These are phyloP conservation scores for Pempheris klunzingeri DNA, from an alignment of 2,797 vertebrate species.

Conservation along the genomic window DNA sequence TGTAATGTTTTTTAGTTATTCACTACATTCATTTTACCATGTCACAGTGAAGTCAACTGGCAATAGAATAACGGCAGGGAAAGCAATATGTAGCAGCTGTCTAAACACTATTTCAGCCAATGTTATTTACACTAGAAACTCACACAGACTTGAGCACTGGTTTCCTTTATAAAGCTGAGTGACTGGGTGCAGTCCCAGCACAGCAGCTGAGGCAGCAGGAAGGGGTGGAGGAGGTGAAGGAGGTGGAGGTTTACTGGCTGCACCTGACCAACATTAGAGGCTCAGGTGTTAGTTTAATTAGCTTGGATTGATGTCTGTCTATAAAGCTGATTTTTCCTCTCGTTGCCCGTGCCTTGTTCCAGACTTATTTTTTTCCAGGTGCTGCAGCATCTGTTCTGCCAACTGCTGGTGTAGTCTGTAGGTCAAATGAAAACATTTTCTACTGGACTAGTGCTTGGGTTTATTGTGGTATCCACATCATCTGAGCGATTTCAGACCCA, in stretches of 20 bases:
- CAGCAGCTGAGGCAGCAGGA: background rate
- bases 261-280: background rate
- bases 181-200: background rate
- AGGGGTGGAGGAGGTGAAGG: background rate
- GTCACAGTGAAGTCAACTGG: background rate
- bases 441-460: fast-evolving
- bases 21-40: too few relatives aligned
- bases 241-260: background rate
- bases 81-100: background rate
- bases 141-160: too few relatives aligned
- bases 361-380: background rate
- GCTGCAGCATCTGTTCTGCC: background rate
- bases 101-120: background rate
- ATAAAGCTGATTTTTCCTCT: background rate
- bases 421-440: background rate
- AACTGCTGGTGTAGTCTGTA: background rate
- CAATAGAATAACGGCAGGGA: background rate
- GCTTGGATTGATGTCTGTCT: background rate
- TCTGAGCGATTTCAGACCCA: background rate
- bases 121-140: background rate
- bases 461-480: background rate
- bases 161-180: background rate
- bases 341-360: background rate
- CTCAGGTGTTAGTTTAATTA: constrained; percentile 4
- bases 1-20: background rate